phyloP scores from a whole-genome alignment of 2,113 vertebrate species.

The Turnix velox region DNA sequence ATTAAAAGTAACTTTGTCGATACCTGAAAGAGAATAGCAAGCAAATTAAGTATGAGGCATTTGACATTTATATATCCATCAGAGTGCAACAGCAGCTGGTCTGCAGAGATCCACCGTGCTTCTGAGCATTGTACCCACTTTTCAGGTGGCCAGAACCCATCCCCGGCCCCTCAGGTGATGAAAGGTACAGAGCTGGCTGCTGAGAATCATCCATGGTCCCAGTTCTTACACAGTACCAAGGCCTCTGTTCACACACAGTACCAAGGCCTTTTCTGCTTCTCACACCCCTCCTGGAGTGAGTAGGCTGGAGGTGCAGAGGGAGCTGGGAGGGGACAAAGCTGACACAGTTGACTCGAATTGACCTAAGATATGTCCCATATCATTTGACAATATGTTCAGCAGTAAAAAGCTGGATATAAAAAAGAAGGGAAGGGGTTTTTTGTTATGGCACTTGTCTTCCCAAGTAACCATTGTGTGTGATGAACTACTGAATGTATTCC shows the following conservation, averaged over 20 bases:
- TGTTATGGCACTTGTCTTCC: background rate
- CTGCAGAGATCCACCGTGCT: background rate
- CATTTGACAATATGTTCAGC: background rate
- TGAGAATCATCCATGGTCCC: fast-evolving
- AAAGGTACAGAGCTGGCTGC: background rate
- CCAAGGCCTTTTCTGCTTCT: background rate
- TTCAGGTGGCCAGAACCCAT: fast-evolving
- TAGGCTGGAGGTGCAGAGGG: background rate
- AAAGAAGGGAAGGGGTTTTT: background rate
- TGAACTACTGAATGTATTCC: background rate
- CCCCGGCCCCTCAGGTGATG: fast-evolving
- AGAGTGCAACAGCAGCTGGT: fast-evolving
- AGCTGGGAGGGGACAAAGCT: background rate
- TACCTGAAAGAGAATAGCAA: background rate
- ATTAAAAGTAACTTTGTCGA: background rate
- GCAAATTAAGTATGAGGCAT: background rate
- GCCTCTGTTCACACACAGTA: background rate
- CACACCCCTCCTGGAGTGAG: fast-evolving
- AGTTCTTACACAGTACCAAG: background rate
- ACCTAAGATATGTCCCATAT: background rate
- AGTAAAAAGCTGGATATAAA: background rate
- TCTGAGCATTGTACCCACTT: fast-evolving
- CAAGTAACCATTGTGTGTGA: background rate
- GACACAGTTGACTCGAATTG: background rate
- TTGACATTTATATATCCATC: background rate